phyloP scores from a whole-genome alignment of 1,140 invertebrate species.

The Leptestheria dahalacensis region DNA sequence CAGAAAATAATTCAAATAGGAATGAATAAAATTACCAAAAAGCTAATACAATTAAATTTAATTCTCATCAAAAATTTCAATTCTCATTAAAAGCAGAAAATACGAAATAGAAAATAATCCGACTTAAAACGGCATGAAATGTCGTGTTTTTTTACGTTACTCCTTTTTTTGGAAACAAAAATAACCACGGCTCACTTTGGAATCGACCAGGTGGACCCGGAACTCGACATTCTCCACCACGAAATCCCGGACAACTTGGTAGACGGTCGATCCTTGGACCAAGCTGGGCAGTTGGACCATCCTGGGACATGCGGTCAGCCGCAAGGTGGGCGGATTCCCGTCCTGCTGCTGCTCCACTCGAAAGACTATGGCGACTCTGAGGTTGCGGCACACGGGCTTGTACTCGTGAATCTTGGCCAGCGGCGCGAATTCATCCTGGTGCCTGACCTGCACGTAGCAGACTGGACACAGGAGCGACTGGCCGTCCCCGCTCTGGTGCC shows the following conservation, averaged over 20 bases:
- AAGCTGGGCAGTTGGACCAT: constrained; percentile 40
- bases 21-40: too few relatives aligned
- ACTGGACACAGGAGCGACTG: constrained; percentile 36
- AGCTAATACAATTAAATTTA: too few relatives aligned
- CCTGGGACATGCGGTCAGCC: constrained; percentile 41
- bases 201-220: constrained; percentile 25
- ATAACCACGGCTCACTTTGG: too few relatives aligned
- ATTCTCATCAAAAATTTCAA: too few relatives aligned
- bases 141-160: too few relatives aligned
- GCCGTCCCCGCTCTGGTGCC: constrained; percentile 23
- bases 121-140: too few relatives aligned
- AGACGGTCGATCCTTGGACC: constrained; percentile 24
- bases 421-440: constrained; percentile 33
- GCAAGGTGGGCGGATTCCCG: constrained; percentile 17
- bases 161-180: too few relatives aligned
- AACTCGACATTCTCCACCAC: not conserved
- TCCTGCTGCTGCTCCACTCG: constrained; percentile 37
- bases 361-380: constrained; percentile 40
- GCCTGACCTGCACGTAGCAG: constrained; percentile 32
- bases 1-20: too few relatives aligned
- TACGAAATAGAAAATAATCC: too few relatives aligned
- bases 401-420: constrained; percentile 27
- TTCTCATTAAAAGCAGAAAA: too few relatives aligned
- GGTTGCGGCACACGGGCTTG: constrained; percentile 32
- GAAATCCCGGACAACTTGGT: not conserved